Evolutionary conservation across 2,888 invertebrate species (phyloP), one percentile per base, ranked within the genome.

Genomic region (Oxycera nigricornis): DNA sequence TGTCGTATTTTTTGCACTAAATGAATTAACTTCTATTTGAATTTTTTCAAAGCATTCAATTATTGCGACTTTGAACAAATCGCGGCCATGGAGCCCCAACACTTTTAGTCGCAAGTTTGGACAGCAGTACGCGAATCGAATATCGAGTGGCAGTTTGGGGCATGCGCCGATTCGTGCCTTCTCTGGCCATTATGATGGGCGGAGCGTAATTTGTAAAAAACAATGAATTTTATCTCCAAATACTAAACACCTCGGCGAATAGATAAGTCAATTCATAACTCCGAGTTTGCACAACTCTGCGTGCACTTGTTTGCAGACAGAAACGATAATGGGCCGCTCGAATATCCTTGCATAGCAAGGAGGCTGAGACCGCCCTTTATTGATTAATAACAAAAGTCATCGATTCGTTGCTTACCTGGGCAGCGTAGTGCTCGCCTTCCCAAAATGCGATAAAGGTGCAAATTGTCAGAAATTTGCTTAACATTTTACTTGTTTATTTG

Each of bases 321-420:
- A n/a, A 11, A 7, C 14, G 46, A 46, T 14, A n/a, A 3, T 14
- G 17, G 46, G 46, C 46, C n/a, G 17, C 14, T 46, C n/a, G 46
- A 46, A 46, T n/a, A 46, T 46, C 46, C n/a, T n/a, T 46, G 17
- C 46, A 14, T 17, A 46, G 11, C 2, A 46, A 46, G 17, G 17
- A n/a, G 17, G 46, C 46, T 46, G n/a, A 46, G 17, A 46, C 46
- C 11, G n/a, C 46, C n/a, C 46, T 7, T 14, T 17, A 14, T n/a
- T 3, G 3, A 46, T 46, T 46, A 3, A 17, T 46, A 17, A n/a
- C 46, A n/a, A 11, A n/a, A 46, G 3, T 46, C 46, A 46, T 46
- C 61, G 31, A 31, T 17, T n/a, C n/a, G n/a, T n/a, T 61, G 35
- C 61, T 9, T 61, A 61, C 61, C 61, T 61, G 61, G 31, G 26